These are phyloP conservation scores for Takifugu ocellatus DNA, from an alignment of 2,797 vertebrate genomes.

Conservation along the genomic window DNA sequence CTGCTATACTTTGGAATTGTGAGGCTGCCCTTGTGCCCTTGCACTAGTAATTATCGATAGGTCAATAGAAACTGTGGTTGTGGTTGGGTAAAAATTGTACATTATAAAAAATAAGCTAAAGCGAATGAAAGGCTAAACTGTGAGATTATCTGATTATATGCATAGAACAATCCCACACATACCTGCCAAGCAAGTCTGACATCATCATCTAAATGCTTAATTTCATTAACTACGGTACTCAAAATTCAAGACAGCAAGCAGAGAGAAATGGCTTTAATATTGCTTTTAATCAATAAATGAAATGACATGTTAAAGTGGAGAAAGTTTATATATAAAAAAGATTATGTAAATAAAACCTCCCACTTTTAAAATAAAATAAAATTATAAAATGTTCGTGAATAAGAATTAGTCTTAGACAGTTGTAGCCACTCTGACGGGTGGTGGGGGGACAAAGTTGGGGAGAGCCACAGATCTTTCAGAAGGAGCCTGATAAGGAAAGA, in stretches of 20 bases:
- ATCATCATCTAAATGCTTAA: background rate
- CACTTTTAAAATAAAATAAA: constrained; percentile 1
- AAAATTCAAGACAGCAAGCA: too few relatives aligned
- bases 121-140: too few relatives aligned
- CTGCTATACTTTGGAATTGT: too few relatives aligned
- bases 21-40: too few relatives aligned
- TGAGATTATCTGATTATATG: too few relatives aligned
- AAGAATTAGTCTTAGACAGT: constrained; percentile 53
- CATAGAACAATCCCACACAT: too few relatives aligned
- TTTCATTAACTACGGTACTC: constrained; percentile 1
- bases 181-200: background rate
- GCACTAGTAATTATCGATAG: too few relatives aligned
- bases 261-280: too few relatives aligned
- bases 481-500: constrained; percentile 40
- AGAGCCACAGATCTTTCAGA: constrained; percentile 51
- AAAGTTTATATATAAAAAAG: background rate
- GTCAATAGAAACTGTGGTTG: too few relatives aligned
- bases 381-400: constrained; percentile 2
- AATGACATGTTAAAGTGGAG: background rate
- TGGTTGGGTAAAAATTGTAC: too few relatives aligned
- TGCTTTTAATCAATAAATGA: too few relatives aligned
- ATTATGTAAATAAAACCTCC: background rate
- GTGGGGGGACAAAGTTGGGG: constrained; percentile 54
- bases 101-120: too few relatives aligned
- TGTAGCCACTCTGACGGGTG: constrained; percentile 70